Percentiles rank a stretch among this genome's conserved stretches.
Evolutionary conservation across 2,113 vertebrate genomes (phyloP).

Genomic region (Haemorhous mexicanus): DNA sequence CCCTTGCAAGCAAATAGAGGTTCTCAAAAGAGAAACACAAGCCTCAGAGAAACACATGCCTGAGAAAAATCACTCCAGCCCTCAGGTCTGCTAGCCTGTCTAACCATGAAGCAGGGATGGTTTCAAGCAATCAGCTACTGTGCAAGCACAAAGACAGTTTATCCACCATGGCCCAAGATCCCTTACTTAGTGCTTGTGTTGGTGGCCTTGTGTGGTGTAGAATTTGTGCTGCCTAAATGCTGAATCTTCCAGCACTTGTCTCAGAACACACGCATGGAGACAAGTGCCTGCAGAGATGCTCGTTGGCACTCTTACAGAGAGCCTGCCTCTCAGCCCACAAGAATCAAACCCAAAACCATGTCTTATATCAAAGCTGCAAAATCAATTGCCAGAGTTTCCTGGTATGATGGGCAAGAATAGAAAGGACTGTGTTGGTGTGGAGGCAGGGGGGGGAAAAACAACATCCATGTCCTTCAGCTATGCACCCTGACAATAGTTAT

Average conservation of each 20-base stretch:
- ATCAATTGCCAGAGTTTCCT: not conserved
- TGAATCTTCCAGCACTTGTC: not conserved
- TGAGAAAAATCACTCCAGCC: not conserved
- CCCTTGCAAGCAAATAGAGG: not conserved
- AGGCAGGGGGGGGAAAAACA: not conserved
- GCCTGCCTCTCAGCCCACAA: not conserved
- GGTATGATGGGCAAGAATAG: not conserved
- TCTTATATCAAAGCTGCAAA: not conserved
- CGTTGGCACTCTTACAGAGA: accelerated
- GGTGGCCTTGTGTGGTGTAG: accelerated
- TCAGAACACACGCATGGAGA: not conserved
- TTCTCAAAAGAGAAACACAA: not conserved
- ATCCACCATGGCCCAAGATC: not conserved
- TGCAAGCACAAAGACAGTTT: not conserved
- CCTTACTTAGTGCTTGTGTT: not conserved
- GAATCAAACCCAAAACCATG: not conserved
- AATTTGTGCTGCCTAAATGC: accelerated
- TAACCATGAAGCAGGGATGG: not conserved
- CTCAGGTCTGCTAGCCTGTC: not conserved
- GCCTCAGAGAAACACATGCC: not conserved
- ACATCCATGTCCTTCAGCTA: not conserved
- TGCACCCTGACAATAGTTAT: not conserved
- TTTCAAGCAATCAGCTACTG: not conserved
- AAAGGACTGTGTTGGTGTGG: not conserved
- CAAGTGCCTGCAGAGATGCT: not conserved